Base-by-base conservation (phyloP, 2,113 vertebrate genomes). In the Phodopus roborovskii region DNA sequence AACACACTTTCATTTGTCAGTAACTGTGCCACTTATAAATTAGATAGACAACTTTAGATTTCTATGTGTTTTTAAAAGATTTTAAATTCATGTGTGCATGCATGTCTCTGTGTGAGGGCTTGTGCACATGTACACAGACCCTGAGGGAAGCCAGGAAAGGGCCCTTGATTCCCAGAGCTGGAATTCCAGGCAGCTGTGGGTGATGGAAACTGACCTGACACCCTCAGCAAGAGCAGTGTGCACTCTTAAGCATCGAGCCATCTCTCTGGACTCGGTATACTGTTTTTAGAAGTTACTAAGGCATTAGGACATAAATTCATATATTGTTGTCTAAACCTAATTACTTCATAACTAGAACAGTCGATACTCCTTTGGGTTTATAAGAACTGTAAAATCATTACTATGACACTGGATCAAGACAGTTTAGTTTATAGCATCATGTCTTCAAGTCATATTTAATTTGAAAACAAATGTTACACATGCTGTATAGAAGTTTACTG, bases 361-460 rank as follows among this genome's bases (percentile, higher is more conserved):
- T 20, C 70, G 50, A 53, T 36, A 53, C 7, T 60, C 66, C 39
- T 62, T 79, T 58, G 22, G 26, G 19, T 20, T 50, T 58, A 16
- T 0, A 5, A 20, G 19, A 26, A n/a, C 0, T 70, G 20, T 71
- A 75, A 75, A 77, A 82, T 36, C 87, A 91, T 66, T 88, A 87
- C 28, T 58, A 71, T 82, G 10, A 56, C 7, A 71, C 7, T 36
- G 24, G 71, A 94, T 60, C 20, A 83, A 48, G 39, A 86, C 11
- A 87, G 19, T 62, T 56, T 66, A 28, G 87, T 91, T 91, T 85
- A 94, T 89, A 58, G 20, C 48, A 62, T 0, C 0, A 36, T 86
- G 48, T 92, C 30, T 74, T 83, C 53, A 39, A 64, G 48, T 88
- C 22, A 92, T 22, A 91, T 71, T 73, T 94, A 68, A 79, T 95